Evolutionary conservation across 2,113 vertebrate genomes (phyloP), one percentile per base, ranked within the genome.

Genomic region (Oryzias melastigma): DNA sequence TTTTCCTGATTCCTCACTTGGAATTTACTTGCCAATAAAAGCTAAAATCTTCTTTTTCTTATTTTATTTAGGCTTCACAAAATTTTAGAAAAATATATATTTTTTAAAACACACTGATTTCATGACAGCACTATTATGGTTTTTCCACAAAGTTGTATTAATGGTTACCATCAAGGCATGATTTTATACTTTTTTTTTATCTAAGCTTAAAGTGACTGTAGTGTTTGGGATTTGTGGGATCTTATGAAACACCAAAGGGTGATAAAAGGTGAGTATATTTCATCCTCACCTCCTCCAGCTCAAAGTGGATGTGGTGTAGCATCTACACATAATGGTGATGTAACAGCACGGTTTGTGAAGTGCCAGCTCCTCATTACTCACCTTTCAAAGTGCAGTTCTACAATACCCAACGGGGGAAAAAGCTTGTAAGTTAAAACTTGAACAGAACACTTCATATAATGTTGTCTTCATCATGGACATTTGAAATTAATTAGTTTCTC

Each of bases 311-410:
- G 55, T 40, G 5, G 4, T 22, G 3, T 43, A 47, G 57, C 52
- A 50, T 7, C 42, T 24, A 45, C 42, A 50, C 47, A 44, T 61
- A 50, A 70, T 68, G 52, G 27, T 50, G 40, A 61, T 56, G 45
- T 57, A 53, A 60, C 44, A 56, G 40, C 5, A 24, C 4, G 43
- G 44, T 1, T 19, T 41, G 35, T 65, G 20, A 41, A 25, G 8
- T 20, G 47, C 42, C 35, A n/a, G 18, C 24, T 50, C 40, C 8
- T 18, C 20, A 56, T 22, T 22, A 29, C 43, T 68, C 20, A 5
- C 18, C 48, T 18, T 24, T 46, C 24, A 65, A 67, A 54, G 49
- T 57, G n/a, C 29, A 46, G 13, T 52, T 7, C 3, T 19, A 41
- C 51, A 55, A 15, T 19, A n/a, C 12, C 14, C 55, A 52, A 0